A percentile compares a stretch with the other conserved stretches of the same genome.
Evolutionary conservation across 2,113 vertebrate species (phyloP).

Genomic region (Cariama cristata): DNA sequence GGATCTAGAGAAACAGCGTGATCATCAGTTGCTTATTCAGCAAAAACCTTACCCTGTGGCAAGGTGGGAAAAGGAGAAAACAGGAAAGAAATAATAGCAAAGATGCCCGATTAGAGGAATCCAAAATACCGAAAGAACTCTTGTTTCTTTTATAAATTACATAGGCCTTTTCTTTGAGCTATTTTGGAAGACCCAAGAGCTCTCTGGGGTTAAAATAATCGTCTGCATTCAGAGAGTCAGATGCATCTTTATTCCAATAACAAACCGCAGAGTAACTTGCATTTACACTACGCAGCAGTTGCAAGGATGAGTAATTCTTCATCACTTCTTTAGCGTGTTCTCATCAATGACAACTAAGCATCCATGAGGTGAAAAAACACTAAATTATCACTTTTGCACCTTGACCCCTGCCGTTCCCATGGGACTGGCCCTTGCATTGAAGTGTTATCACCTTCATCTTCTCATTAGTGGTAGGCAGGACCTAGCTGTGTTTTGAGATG

Average conservation of each 20-base stretch:
- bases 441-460: background rate
- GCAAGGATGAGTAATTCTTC: background rate
- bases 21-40: background rate
- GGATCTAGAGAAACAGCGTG: background rate
- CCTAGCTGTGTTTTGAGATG: background rate
- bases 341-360: background rate
- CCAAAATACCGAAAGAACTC: background rate
- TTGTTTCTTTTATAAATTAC: background rate
- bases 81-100: background rate
- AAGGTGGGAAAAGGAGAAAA: background rate
- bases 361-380: background rate
- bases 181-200: background rate
- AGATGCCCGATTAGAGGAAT: background rate
- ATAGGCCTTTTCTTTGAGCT: background rate
- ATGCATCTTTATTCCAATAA: background rate
- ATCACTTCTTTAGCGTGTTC: background rate
- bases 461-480: background rate
- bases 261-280: background rate
- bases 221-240: background rate
- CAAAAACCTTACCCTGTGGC: background rate
- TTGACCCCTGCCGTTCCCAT: fast-evolving
- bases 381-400: background rate
- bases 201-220: background rate
- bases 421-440: background rate
- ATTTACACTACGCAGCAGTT: background rate